phyloP scores from a whole-genome alignment of 2,797 vertebrate genomes.

The Lycodopsis pacificus region DNA sequence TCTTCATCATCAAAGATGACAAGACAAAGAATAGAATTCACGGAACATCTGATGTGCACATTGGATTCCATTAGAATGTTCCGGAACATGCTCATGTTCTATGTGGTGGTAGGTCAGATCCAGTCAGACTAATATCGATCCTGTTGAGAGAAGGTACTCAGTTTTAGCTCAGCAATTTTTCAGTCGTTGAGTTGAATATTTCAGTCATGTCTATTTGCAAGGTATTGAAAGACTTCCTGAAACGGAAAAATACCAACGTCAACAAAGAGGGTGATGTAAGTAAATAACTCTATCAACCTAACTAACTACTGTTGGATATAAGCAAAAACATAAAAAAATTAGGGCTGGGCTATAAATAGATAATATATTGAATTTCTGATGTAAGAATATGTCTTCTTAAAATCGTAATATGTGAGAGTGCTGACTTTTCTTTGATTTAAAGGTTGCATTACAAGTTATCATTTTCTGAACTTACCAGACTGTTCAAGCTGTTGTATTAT shows the following conservation, averaged over 20 bases:
- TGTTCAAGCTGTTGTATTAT: too few relatives aligned
- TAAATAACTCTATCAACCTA: not conserved
- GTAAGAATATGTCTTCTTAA: too few relatives aligned
- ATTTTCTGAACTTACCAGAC: too few relatives aligned
- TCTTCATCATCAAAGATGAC: not conserved
- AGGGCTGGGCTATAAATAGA: too few relatives aligned
- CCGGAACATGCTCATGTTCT: too few relatives aligned
- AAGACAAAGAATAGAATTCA: not conserved
- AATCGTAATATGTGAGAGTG: too few relatives aligned
- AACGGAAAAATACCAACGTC: accelerated
- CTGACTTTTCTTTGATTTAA: too few relatives aligned
- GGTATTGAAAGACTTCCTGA: not conserved
- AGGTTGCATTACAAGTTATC: too few relatives aligned
- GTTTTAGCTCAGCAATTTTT: not conserved
- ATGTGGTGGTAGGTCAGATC: not conserved
- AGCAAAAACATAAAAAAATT: not conserved
- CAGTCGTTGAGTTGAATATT: not conserved
- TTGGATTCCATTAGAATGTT: too few relatives aligned
- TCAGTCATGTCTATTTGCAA: not conserved
- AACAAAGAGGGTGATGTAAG: not conserved
- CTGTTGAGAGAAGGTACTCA: not conserved
- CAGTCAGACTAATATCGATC: not conserved
- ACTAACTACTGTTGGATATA: not conserved
- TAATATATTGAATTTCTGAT: too few relatives aligned
- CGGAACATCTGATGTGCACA: too few relatives aligned